These are phyloP conservation scores for Anthopleura xanthogrammica DNA, from an alignment of 92 coral and sea anemone species.

Conservation along the genomic window DNA sequence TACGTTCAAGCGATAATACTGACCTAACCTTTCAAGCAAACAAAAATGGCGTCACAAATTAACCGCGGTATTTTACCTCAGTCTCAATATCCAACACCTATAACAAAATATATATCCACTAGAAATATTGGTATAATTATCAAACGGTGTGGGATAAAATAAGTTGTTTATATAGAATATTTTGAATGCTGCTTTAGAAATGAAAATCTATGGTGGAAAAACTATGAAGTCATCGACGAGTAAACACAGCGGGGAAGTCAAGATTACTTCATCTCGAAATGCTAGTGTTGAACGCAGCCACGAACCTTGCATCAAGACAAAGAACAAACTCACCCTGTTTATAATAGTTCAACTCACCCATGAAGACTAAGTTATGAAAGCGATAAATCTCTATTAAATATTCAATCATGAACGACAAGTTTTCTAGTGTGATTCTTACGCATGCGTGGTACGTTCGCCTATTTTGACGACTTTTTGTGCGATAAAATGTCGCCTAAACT, in stretches of 20 bases:
- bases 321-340: neutral
- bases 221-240: constrained; percentile 11
- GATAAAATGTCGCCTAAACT: neutral
- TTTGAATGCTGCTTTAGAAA: neutral
- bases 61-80: neutral
- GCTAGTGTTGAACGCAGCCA: constrained; percentile 15
- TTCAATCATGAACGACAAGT: neutral
- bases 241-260: neutral
- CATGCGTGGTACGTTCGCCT: neutral
- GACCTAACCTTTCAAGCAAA: neutral
- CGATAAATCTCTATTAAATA: neutral
- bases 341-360: constrained; percentile 9
- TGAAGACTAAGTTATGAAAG: neutral
- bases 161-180: neutral
- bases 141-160: neutral
- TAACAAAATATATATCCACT: neutral
- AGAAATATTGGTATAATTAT: neutral
- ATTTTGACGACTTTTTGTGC: neutral
- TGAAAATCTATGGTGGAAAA: too few species aligned
- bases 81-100: neutral
- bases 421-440: neutral
- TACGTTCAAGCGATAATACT: neutral
- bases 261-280: constrained; percentile 2
- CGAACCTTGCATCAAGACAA: neutral
- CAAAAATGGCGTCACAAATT: neutral